Evolutionary conservation across 2,113 vertebrate species (phyloP), one percentile per base, ranked within the genome.

Genomic region (Platysternon megacephalum): DNA sequence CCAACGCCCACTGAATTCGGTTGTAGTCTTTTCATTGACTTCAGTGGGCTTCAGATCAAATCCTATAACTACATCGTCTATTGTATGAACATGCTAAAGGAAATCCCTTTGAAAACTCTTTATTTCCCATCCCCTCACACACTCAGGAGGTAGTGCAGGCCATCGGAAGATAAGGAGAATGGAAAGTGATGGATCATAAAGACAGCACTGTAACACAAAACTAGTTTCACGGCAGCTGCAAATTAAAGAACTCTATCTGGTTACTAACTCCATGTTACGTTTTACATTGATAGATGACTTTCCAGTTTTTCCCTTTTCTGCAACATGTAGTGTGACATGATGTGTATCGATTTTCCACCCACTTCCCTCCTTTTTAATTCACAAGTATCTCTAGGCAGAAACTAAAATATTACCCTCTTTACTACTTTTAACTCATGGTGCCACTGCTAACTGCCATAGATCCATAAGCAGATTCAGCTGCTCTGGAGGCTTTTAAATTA

Each of bases 331-430:
- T 89, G 91, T 91, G 94, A 95, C 93, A 82, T 46, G 88, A 90
- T 89, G 92, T 91, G 48, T 96, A 91, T 97, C 97, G 97, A 97
- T 97, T 91, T 32, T 2, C 39, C 13, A 3, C 13, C 65, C 44
- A 3, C 82, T 83, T 68, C 35, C 35, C 35, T 68, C 65, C 79
- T 87, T 97, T 98, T 97, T 95, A 95, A 97, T 97, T 98, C 97
- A 93, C 93, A 95, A 95, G 93, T 96, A 97, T 97, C 95, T 97
- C 87, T 85, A 93, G 94, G 93, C 97, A 98, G 96, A 97, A 97
- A 98, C 94, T 96, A 98, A 96, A 97, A 97, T 96, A 95, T 88
- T 97, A 94, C 84, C 94, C 76, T 96, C 91, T 94, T 91, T 95
- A 82, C 90, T 97, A 88, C 91, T 95, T 52, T 90, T 97, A 95